These are phyloP conservation scores for Thymelicus sylvestris DNA, from an alignment of 2,888 invertebrate species.

Conservation along the genomic window DNA sequence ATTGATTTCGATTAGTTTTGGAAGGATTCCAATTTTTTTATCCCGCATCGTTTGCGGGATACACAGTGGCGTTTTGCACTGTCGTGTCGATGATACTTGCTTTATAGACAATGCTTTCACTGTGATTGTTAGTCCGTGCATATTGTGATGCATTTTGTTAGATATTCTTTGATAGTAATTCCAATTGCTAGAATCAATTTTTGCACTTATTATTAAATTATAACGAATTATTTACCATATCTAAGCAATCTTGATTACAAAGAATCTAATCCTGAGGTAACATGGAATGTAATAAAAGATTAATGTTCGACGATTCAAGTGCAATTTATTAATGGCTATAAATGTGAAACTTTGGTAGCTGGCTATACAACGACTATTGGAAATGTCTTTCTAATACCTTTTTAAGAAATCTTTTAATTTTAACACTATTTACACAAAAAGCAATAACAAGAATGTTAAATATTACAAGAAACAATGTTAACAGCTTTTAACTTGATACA, in stretches of 20 bases:
- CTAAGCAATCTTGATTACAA: constrained; percentile 40
- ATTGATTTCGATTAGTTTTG: constrained; percentile 62
- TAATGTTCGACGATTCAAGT: constrained; percentile 43
- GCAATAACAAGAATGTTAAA: constrained; percentile 67
- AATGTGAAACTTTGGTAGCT: constrained; percentile 22
- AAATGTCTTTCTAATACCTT: constrained; percentile 44
- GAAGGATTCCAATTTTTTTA: constrained; percentile 51
- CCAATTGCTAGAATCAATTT: constrained; percentile 46
- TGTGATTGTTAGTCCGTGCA: constrained; percentile 66
- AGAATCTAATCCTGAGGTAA: background rate
- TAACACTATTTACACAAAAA: constrained; percentile 67
- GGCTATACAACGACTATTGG: constrained; percentile 40
- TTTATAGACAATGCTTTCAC: constrained; percentile 68
- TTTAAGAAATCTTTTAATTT: constrained; percentile 63
- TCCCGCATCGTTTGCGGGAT: constrained; percentile 52
- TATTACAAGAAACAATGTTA: constrained; percentile 69
- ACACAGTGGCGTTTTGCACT: constrained; percentile 57
- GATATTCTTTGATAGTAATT: constrained; percentile 54
- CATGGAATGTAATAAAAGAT: constrained; percentile 48
- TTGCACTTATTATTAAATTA: constrained; percentile 34
- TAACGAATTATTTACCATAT: constrained; percentile 14
- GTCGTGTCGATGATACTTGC: constrained; percentile 58
- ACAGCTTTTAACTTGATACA: constrained; percentile 79
- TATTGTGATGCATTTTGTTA: constrained; percentile 64
- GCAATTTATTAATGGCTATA: constrained; percentile 42